Conservation (phyloP, 2,888 invertebrate genomes). For the Galerucella pusilla region DNA sequence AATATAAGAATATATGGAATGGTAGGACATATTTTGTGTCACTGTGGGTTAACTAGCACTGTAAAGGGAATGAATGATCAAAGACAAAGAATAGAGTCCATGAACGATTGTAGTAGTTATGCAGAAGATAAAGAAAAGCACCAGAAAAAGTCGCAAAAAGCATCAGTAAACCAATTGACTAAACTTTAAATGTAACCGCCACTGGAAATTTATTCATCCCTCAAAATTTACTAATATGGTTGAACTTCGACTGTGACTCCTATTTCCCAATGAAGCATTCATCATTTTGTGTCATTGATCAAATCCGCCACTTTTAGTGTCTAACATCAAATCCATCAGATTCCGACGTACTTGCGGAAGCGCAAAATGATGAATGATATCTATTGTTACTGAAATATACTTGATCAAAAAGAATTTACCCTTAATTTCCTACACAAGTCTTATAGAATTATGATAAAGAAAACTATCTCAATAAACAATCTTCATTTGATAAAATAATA, state of each 20-base stretch:
- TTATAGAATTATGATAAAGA: background rate
- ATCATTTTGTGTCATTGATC: constrained; percentile 24
- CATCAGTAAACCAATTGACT: background rate
- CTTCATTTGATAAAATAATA: background rate
- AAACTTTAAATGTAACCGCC: background rate
- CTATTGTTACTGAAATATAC: constrained; percentile 3
- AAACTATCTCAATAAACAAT: background rate
- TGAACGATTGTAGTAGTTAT: too few relatives aligned
- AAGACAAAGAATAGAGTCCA: too few relatives aligned
- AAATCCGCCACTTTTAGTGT: constrained; percentile 27
- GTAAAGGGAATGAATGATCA: too few relatives aligned
- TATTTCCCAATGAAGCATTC: constrained; percentile 17
- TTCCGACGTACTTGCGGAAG: constrained; percentile 17
- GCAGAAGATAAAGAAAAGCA: too few relatives aligned
- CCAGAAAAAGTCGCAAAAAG: too few relatives aligned
- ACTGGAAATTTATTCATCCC: constrained; percentile 15
- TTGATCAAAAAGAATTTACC: background rate
- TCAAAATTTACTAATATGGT: constrained; percentile 19
- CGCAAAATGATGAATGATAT: constrained; percentile 13
- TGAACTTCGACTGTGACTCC: constrained; percentile 13
- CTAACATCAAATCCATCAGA: constrained; percentile 21
- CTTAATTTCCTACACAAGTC: constrained; percentile 4
- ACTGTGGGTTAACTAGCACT: too few relatives aligned
- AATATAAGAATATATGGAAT: too few relatives aligned
- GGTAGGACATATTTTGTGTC: too few relatives aligned